A percentile compares a stretch with the other conserved stretches of the same genome.
phyloP scores from a whole-genome alignment of 2,888 invertebrate species.

The Amphimallon solstitiale region DNA sequence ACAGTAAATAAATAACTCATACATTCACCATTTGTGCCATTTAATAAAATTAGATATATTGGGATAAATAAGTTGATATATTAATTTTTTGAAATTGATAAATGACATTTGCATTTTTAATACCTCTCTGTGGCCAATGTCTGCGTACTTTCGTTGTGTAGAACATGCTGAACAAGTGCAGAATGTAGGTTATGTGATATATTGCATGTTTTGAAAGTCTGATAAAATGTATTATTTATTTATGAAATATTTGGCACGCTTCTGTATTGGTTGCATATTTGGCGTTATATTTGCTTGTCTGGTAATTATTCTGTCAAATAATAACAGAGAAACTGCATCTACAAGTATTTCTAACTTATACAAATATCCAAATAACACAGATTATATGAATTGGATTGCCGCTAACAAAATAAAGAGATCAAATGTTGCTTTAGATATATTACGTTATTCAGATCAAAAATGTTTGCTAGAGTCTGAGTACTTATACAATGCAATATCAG shows the following conservation, averaged over 20 bases:
- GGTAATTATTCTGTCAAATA: neutral
- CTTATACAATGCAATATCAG: conserved; percentile 47
- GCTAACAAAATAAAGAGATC: conserved; percentile 33
- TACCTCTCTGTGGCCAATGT: too few relatives aligned
- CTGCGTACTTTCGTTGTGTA: too few relatives aligned
- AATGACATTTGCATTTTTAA: too few relatives aligned
- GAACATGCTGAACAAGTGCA: too few relatives aligned
- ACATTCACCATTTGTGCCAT: too few relatives aligned
- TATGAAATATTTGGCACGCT: conserved; percentile 2
- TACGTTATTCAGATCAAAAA: conserved; percentile 41
- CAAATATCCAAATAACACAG: conserved; percentile 26
- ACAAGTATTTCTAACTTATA: conserved; percentile 6
- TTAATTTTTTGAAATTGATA: too few relatives aligned
- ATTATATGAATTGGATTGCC: conserved; percentile 41
- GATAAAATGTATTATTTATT: conserved; percentile 14
- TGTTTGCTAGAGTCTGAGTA: conserved; percentile 47
- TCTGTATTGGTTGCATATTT: neutral
- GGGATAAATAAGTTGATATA: too few relatives aligned
- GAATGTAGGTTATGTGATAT: too few relatives aligned
- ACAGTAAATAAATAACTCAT: too few relatives aligned
- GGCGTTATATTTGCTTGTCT: neutral
- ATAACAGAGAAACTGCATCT: neutral
- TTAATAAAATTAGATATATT: too few relatives aligned
- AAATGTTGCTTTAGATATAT: conserved; percentile 36
- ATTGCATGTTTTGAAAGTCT: neutral